Evolutionary conservation across 2,113 vertebrate genomes (phyloP), one percentile per base, ranked within the genome.

Genomic region (Eulacestoma nigropectus): DNA sequence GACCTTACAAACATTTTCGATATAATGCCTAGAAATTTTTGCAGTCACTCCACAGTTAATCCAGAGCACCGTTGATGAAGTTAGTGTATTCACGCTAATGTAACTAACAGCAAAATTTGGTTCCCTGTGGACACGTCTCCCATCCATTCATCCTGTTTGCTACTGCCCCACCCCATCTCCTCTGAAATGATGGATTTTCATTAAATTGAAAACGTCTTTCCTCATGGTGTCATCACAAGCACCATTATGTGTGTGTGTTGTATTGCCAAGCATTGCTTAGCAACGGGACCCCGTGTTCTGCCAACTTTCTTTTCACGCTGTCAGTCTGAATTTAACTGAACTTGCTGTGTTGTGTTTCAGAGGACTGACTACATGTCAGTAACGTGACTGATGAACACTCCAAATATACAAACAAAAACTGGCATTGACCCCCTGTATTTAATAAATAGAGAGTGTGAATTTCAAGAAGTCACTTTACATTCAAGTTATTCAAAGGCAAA

Each of bases 291-390:
- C 78, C 82, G 72, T 96, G 95, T 97, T 96, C 98, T 97, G 97
- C 98, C 98, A 98, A 95, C 89, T 96, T 95, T 88, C 92, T 92
- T 95, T 96, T 95, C 88, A 87, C 18, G 59, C 96, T 96, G 96
- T 96, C 96, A 97, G 89, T 96, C 96, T 96, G 96, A 96, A 97
- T 97, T 96, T 96, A 95, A 96, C 94, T 91, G 92, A 96, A 97
- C 93, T 87, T 76, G 94, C 67, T 87, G 92, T 85, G 95, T 87
- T 87, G 94, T 96, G 90, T 97, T 97, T 97, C 95, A 94, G 97
- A 91, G 94, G 92, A 95, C 95, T 83, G 84, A 96, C 86, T 95
- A 53, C 75, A 84, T 79, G 94, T 93, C 52, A 46, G 93, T 92
- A 93, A 94, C 19, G 70, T 97, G 97, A 96, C 64, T 37, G 93